phyloP scores from a whole-genome alignment of 2,113 vertebrate species.

The Typhlomys cinereus region DNA sequence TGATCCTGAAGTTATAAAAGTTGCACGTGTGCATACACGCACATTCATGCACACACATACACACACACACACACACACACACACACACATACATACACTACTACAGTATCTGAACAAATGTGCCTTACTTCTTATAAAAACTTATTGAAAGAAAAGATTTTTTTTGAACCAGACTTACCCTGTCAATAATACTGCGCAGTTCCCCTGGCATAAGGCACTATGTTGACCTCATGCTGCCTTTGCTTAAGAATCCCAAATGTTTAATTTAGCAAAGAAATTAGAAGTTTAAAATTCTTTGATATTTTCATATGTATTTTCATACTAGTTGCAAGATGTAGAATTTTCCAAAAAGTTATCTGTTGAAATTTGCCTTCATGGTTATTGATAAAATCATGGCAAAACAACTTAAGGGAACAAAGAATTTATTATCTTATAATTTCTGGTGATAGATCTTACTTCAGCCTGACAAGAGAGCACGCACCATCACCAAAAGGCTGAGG shows the following conservation, averaged over 20 bases:
- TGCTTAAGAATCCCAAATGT: not conserved
- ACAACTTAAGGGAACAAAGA: no score
- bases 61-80: no score
- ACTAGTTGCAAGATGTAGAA: not conserved
- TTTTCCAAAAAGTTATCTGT: not conserved
- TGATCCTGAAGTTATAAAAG: not conserved
- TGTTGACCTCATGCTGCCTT: not conserved
- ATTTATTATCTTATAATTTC: no score
- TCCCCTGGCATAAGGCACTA: not conserved
- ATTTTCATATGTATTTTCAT: not conserved
- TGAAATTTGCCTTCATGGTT: no score
- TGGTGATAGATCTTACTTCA: no score
- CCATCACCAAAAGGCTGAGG: no score
- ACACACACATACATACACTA: no score
- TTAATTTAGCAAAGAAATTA: not conserved
- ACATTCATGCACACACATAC: no score
- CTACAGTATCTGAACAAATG: not conserved
- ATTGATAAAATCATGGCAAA: no score
- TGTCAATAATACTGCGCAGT: fast-evolving
- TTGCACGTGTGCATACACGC: no score
- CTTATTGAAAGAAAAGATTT: not conserved
- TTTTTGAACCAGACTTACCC: not conserved
- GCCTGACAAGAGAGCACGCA: no score
- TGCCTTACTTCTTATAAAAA: not conserved
- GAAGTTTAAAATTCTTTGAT: not conserved